A percentile compares a stretch with the other conserved stretches of the same genome.
phyloP scores from a whole-genome alignment of 2,888 invertebrate genomes.

The Acleris emargana region DNA sequence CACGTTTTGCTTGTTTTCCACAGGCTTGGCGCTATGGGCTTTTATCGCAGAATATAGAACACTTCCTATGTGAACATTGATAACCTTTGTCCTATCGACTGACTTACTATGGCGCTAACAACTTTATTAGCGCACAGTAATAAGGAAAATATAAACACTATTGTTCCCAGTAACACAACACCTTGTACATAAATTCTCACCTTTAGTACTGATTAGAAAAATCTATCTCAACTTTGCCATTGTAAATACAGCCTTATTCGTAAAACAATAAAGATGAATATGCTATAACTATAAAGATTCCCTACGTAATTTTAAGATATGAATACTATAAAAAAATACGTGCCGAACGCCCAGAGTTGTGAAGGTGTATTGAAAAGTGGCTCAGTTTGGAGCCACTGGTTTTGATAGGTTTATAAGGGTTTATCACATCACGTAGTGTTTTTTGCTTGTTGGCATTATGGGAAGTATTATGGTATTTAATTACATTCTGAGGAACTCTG shows the following conservation, averaged over 20 bases:
- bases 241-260: too few relatives aligned
- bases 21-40: too few relatives aligned
- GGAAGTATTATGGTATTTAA: conserved; percentile 11
- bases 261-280: too few relatives aligned
- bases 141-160: conserved; percentile 3
- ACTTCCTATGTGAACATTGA: too few relatives aligned
- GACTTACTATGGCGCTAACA: conserved; percentile 1
- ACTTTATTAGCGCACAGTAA: conserved; percentile 4
- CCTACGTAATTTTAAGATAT: too few relatives aligned
- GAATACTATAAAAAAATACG: too few relatives aligned
- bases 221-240: too few relatives aligned
- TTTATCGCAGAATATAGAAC: too few relatives aligned
- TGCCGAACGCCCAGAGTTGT: not conserved
- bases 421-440: conserved; percentile 16
- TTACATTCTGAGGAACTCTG: conserved; percentile 14
- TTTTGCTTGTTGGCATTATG: conserved; percentile 1
- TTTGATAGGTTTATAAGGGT: too few relatives aligned
- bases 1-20: too few relatives aligned
- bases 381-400: not conserved
- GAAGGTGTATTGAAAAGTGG: not conserved
- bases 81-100: too few relatives aligned
- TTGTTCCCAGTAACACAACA: conserved; percentile 10
- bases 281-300: not conserved
- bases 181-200: not conserved
- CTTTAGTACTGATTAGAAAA: not conserved